Evolutionary conservation across 1,140 invertebrate genomes (phyloP).

Genomic region (Apis mellifera): Amel_HAv3.1 CM009935.2:12656501-12657000

Average conservation of each 20-base stretch:
- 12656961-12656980: background rate
- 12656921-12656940: background rate
- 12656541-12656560: background rate
- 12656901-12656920: background rate
- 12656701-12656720: background rate
- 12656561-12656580: background rate
- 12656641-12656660: background rate
- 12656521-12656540: background rate
- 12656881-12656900: too few relatives aligned
- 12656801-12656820: background rate
- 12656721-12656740: conserved; percentile 15
- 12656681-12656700: background rate
- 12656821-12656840: background rate
- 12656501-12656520: background rate
- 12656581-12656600: too few relatives aligned
- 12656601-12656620: background rate
- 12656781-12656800: background rate
- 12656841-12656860: background rate
- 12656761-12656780: background rate
- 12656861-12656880: background rate
- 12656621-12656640: background rate
- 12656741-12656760: conserved; percentile 7
- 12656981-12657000: background rate
- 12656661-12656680: too few relatives aligned
- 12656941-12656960: too few relatives aligned